Evolutionary conservation across 2,797 vertebrate species (phyloP), one percentile per base, ranked within the genome.

Genomic region (Sebastes minor): DNA sequence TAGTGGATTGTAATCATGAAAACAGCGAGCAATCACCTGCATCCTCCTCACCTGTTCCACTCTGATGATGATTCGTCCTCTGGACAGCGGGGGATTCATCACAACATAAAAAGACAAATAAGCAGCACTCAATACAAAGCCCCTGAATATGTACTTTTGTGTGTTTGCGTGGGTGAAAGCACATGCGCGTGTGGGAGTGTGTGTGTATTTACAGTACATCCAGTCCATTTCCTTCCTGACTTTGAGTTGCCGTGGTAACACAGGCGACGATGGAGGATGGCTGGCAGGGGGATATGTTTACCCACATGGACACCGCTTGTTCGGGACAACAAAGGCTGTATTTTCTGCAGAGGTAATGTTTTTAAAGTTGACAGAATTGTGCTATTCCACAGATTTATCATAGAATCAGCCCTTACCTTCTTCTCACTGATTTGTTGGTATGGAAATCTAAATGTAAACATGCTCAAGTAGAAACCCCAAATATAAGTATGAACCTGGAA

Each of bases 181-280:
- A n/a, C 23, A 14, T 3, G 30, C 23, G 74, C 28, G 35, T 13
- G 38, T 42, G 38, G 38, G 38, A 42, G 62, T 8, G 46, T 71
- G 61, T 79, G 71, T 71, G 35, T 62, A 14, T 70, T 52, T 62
- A 81, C 64, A 56, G 20, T 27, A 56, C 85, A 83, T 82, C 89
- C 83, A 75, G 86, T 88, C 91, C 49, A 85, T 88, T 86, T 83
- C 82, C 82, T 59, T 67, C 71, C 83, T 87, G 83, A 89, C 78
- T 87, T 78, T 35, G 78, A 13, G 94, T 95, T 95, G 92, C 93
- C 81, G 2, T 86, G 90, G 95, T 86, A 94, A 95, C 93, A 8
- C 76, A 75, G 71, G 60, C 46, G 74, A 74, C 52, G 65, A 49
- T 53, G 52, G 62, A 74, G 69, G 60, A 62, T 4, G 74, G 69